Base-by-base conservation (phyloP, 2,888 invertebrate species). In the Apantesis nais region DNA sequence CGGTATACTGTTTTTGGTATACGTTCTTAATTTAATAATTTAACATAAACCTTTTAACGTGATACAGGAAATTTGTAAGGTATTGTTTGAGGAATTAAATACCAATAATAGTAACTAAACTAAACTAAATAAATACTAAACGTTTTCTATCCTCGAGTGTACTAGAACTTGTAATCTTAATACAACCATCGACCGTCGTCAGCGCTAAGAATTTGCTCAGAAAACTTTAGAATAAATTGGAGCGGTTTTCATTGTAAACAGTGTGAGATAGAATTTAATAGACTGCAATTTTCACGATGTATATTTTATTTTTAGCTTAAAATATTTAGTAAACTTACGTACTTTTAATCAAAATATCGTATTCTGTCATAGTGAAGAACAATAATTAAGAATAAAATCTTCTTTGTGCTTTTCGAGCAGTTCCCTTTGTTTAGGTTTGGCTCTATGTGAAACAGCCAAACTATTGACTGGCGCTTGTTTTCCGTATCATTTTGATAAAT, bases 161-260 rank as follows among this genome's bases (percentile, higher is more conserved):
- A 58, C 58, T 58, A 58, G 58, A 58, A 29, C 12, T 25, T 16
- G 16, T 41, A 63, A 41, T 29, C 41, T 44, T 11, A 29, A 11
- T 44, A 70, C 72, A 76, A 71, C 74, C 73, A 63, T 41, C 62
- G 66, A 71, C 41, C 48, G 72, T 76, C 72, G 70, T 74, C 75
- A 80, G 78, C 48, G 68, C 37, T 66, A 64, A 44, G 65, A 77
- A 78, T 77, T 81, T 80, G 74, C 73, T 81, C 58, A 69, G 68
- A 52, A 76, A 82, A 81, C 72, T 79, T 78, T 66, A 44, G 60
- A 73, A 73, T 73, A 39, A 70, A 78, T 74, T 75, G 69, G 64
- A 79, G 74, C 72, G 78, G 66, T 70, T 80, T 76, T 72, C 70
- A 66, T 65, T 52, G 71, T 73, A 77, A 74, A 81, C 72, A 66